Evolutionary conservation across 2,888 invertebrate species (phyloP), one percentile per base, ranked within the genome.

Genomic region (Caenorhabditis plicata): DNA sequence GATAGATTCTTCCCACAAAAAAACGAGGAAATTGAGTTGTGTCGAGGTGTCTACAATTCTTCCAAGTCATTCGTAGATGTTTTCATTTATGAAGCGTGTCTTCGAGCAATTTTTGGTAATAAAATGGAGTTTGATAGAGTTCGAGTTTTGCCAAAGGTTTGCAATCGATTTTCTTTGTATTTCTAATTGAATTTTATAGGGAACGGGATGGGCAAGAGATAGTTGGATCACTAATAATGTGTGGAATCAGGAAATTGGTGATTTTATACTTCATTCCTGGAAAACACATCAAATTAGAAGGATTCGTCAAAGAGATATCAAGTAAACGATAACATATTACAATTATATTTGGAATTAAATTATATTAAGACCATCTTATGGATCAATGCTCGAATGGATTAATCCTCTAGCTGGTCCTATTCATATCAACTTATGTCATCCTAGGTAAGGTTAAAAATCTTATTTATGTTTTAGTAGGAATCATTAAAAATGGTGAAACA

Each of bases 31-130:
- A 42, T 49, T 0, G 27, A 49, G 3, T 45, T 51, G 2, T 67
- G 67, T 27, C 41, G 31, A 36, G 36, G 40, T 32, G 40, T 68
- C 1, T 74, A 70, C 48, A 47, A 46, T 8, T 47, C 43, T n/a
- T 71, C 71, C 0, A 52, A 42, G 9, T 27, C 52, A 32, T 73
- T 43, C 46, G 60, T 35, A 3, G 71, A 68, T 40, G 46, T 77
- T 8, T 70, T 71, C 46, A 54, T 53, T 19, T 77, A 64, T 47
- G 73, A 74, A 51, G 61, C 74, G 1, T 77, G 77, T 36, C 52
- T 60, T 5, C 52, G 71, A 41, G 39, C 48, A 3, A 52, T 77
- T 15, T 48, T 77, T 7, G 75, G 77, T 22, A 41, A 44, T 1
- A 29, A 38, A 9, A 53, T 50, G 1, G 52, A 64, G 27, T 52